Evolutionary conservation across 2,888 invertebrate genomes (phyloP).

Genomic region (Andricus curvator): DNA sequence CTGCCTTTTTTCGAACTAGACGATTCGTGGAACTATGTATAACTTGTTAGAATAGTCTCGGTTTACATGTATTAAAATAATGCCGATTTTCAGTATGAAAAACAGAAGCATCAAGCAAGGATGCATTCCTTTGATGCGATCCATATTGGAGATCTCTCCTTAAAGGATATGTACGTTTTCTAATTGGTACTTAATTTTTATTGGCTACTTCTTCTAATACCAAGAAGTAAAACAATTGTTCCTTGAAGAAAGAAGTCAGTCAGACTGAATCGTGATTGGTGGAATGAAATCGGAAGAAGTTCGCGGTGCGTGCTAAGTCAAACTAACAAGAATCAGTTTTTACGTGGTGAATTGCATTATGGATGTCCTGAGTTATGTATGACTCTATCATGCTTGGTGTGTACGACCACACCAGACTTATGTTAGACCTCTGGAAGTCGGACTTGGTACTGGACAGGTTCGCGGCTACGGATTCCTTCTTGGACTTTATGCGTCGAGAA

Average conservation of each 20-base stretch:
- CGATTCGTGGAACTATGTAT: too few relatives aligned
- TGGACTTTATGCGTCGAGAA: slow-evolving; percentile 66
- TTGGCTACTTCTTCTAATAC: slow-evolving; percentile 30
- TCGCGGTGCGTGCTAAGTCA: slow-evolving; percentile 52
- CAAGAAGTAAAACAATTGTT: slow-evolving; percentile 40
- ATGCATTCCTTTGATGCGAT: slow-evolving; percentile 6
- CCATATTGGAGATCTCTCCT: slow-evolving; percentile 13
- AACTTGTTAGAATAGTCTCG: too few relatives aligned
- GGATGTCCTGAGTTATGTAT: slow-evolving; percentile 75
- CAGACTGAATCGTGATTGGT: slow-evolving; percentile 31
- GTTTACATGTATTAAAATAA: too few relatives aligned
- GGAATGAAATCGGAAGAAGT: slow-evolving; percentile 36
- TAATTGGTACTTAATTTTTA: slow-evolving; percentile 42
- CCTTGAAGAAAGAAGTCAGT: slow-evolving; percentile 17
- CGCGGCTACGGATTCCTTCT: slow-evolving; percentile 54
- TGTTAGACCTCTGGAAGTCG: slow-evolving; percentile 50
- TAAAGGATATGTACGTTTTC: slow-evolving; percentile 34
- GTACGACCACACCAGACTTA: slow-evolving; percentile 59
- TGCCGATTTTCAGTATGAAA: background rate
- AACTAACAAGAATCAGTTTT: slow-evolving; percentile 71
- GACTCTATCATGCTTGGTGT: slow-evolving; percentile 74
- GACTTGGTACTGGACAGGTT: slow-evolving; percentile 52
- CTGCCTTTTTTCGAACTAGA: too few relatives aligned
- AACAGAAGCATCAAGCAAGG: background rate
- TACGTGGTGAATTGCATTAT: slow-evolving; percentile 71